A percentile compares a stretch with the other conserved stretches of the same genome.
Evolutionary conservation across 2,888 invertebrate genomes (phyloP).

Genomic region (Spisula subtruncata): DNA sequence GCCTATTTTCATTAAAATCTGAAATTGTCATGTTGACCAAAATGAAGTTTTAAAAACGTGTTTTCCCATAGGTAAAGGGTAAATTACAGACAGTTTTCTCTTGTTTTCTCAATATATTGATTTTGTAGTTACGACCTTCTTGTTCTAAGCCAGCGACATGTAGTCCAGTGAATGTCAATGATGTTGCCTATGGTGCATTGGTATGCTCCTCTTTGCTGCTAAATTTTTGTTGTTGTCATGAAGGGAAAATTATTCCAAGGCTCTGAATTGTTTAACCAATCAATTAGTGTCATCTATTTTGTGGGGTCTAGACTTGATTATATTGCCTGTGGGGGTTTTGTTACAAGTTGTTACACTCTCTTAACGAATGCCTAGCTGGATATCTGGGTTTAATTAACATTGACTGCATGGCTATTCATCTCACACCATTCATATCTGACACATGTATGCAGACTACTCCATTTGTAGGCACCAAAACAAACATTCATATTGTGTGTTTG

Average conservation of each 20-base stretch:
- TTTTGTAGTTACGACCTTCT: too few species aligned
- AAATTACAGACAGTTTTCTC: too few species aligned
- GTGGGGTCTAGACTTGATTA: conserved; percentile 4
- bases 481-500: neutral
- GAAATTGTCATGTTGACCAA: too few species aligned
- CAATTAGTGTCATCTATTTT: neutral
- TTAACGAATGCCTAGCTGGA: neutral
- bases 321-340: neutral
- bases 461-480: neutral
- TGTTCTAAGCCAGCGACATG: too few species aligned
- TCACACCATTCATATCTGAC: neutral
- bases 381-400: conserved; percentile 7
- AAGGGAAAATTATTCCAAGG: neutral
- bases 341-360: neutral
- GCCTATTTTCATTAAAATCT: too few species aligned
- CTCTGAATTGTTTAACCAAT: neutral
- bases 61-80: too few species aligned
- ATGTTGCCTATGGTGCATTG: too few species aligned
- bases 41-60: too few species aligned
- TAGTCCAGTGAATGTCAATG: too few species aligned
- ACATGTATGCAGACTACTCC: neutral
- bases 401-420: neutral
- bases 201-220: neutral
- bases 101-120: too few species aligned
- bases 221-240: neutral